Percentiles rank a stretch among this genome's conserved stretches.
These are phyloP conservation scores for Anableps anableps DNA, from an alignment of 2,797 vertebrate genomes.

Conservation along the genomic window DNA sequence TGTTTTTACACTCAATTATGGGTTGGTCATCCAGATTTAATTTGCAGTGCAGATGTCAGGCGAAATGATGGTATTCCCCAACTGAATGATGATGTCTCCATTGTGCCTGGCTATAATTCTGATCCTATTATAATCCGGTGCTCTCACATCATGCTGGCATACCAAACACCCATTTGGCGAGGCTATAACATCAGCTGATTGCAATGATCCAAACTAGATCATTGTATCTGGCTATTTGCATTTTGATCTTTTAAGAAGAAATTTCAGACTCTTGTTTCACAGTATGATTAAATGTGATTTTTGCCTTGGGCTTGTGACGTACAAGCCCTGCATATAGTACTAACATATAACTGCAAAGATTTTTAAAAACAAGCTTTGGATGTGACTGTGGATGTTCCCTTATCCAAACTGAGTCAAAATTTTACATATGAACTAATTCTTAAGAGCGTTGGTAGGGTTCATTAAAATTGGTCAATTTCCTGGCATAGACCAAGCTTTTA, in stretches of 20 bases:
- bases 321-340: no score
- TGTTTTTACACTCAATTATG: neutral
- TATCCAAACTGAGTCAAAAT: neutral
- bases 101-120: neutral
- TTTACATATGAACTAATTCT: neutral
- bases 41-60: neutral
- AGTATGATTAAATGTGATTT: neutral
- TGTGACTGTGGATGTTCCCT: no score
- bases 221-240: neutral
- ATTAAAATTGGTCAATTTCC: neutral
- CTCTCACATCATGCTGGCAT: neutral
- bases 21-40: constrained; percentile 1
- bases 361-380: neutral
- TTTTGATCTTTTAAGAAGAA: neutral
- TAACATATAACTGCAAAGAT: neutral
- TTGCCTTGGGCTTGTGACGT: neutral
- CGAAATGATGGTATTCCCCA: neutral
- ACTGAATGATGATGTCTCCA: neutral
- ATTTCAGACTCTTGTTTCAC: neutral
- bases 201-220: neutral
- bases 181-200: neutral
- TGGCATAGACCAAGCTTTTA: neutral
- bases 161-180: neutral
- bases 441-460: neutral
- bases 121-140: neutral